phyloP scores from a whole-genome alignment of 2,113 vertebrate species.

The Lates calcarifer region DNA sequence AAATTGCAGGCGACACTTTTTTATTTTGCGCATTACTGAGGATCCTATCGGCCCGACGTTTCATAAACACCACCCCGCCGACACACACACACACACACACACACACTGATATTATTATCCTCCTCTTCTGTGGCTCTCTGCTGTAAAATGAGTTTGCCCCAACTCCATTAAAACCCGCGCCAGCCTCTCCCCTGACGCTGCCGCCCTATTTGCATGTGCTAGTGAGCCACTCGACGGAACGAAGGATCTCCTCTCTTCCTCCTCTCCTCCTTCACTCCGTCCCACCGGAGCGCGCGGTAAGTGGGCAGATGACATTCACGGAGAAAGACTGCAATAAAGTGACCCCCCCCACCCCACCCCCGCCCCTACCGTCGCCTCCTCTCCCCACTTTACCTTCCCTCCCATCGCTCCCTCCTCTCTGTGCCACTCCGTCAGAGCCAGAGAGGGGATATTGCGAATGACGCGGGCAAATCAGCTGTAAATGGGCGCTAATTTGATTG shows the following conservation, averaged over 20 bases:
- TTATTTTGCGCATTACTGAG: constrained; percentile 38
- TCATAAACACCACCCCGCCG: constrained; percentile 44
- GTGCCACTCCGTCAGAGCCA: constrained; percentile 93
- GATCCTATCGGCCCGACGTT: constrained; percentile 26
- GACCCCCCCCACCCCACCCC: constrained; percentile 72
- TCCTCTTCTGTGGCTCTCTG: constrained; percentile 89
- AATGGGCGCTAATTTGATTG: constrained; percentile 99
- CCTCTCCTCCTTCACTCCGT: constrained; percentile 77
- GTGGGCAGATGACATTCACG: constrained; percentile 99
- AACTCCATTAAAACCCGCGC: constrained; percentile 99
- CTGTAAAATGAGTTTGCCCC: constrained; percentile 99
- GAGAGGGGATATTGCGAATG: constrained; percentile 98
- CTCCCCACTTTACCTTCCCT: constrained; percentile 41
- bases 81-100: constrained; percentile 68
- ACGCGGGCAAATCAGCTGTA: constrained; percentile 99
- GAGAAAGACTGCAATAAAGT: constrained; percentile 85
- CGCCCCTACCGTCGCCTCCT: constrained; percentile 74
- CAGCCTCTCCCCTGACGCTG: constrained; percentile 92
- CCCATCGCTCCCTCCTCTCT: constrained; percentile 82
- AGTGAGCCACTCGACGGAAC: constrained; percentile 93
- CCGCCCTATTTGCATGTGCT: constrained; percentile 96
- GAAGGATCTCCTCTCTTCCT: constrained; percentile 92
- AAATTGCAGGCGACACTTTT: constrained; percentile 34
- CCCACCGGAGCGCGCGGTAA: constrained; percentile 86
- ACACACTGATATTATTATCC: constrained; percentile 82